phyloP scores from a whole-genome alignment of 2,797 vertebrate genomes.

The Darevskia nairensis region DNA sequence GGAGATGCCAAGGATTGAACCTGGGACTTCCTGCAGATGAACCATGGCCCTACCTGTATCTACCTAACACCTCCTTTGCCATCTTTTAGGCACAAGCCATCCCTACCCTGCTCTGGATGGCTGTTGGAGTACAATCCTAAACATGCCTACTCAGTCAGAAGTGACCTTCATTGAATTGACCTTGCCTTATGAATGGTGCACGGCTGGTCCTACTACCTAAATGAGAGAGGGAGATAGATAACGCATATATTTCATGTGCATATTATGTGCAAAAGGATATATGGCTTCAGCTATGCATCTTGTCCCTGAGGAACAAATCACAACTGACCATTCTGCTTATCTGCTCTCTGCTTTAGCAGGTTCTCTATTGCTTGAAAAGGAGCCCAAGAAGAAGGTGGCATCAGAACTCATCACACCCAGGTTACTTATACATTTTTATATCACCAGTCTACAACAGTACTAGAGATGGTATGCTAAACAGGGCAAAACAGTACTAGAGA shows the following conservation, averaged over 20 bases:
- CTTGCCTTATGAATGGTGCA: too few relatives aligned
- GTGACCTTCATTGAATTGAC: too few relatives aligned
- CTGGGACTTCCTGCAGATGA: too few relatives aligned
- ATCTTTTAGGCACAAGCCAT: too few relatives aligned
- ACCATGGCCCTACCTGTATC: background rate
- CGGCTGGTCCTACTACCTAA: too few relatives aligned
- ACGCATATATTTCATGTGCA: too few relatives aligned
- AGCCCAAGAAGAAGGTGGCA: background rate
- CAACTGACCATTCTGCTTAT: background rate
- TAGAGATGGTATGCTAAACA: background rate
- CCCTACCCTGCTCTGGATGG: background rate
- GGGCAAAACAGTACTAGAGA: background rate
- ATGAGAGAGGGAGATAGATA: too few relatives aligned
- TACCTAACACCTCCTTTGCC: background rate
- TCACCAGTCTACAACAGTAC: background rate
- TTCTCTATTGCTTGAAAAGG: constrained; percentile 34
- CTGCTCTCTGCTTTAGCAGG: constrained; percentile 58
- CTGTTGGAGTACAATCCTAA: background rate
- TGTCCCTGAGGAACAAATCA: background rate
- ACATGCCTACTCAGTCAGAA: too few relatives aligned
- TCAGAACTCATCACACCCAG: constrained; percentile 57
- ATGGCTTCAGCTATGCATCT: background rate
- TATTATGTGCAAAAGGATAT: too few relatives aligned
- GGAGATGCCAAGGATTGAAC: too few relatives aligned
- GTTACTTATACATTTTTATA: constrained; percentile 54